Evolutionary conservation across 1,140 invertebrate species (phyloP).

Genomic region (Brachionus paranguensis): DNA sequence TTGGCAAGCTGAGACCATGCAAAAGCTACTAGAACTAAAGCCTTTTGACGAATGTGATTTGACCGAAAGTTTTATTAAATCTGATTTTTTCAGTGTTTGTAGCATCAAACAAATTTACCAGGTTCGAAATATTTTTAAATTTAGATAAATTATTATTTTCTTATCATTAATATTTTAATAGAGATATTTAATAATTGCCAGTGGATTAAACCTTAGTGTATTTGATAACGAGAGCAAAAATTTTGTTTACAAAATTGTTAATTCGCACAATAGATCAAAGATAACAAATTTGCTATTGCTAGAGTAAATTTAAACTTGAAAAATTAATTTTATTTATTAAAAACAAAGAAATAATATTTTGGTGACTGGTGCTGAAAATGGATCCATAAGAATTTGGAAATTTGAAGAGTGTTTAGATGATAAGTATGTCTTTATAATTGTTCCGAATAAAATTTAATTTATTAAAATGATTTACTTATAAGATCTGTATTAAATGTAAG

Average conservation of each 20-base stretch:
- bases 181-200: not conserved
- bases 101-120: not conserved
- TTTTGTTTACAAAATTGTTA: not conserved
- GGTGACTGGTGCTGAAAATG: not conserved
- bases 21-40: not conserved
- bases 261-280: not conserved
- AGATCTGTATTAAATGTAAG: not conserved
- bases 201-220: not conserved
- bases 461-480: not conserved
- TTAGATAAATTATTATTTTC: not conserved
- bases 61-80: not conserved
- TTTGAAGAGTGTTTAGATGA: not conserved
- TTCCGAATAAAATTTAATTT: not conserved
- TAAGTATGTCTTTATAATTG: not conserved
- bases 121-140: not conserved
- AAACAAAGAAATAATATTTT: not conserved
- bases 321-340: not conserved
- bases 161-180: not conserved
- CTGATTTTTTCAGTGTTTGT: not conserved
- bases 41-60: not conserved
- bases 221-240: not conserved
- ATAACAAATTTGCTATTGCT: not conserved
- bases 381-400: constrained; percentile 19
- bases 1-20: not conserved
- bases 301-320: not conserved